Conservation (phyloP, 2,797 vertebrate genomes). For the Enteromius thamalakanensis region DNA sequence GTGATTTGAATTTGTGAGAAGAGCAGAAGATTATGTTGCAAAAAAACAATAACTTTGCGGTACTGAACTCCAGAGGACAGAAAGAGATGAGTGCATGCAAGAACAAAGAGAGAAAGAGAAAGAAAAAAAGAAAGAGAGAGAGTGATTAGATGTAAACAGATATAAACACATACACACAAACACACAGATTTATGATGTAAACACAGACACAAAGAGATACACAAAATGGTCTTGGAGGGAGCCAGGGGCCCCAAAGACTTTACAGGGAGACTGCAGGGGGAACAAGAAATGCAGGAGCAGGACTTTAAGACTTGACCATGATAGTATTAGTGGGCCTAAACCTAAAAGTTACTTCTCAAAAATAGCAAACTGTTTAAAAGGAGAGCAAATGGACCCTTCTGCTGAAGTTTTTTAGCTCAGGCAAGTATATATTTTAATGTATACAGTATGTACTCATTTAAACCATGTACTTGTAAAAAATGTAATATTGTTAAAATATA, state of each 20-base stretch:
- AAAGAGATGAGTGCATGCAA: slow-evolving; percentile 25
- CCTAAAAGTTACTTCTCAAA: too few species aligned
- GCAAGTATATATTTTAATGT: not conserved
- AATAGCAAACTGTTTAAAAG: not conserved
- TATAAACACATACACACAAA: slow-evolving; percentile 54
- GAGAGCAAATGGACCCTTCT: not conserved
- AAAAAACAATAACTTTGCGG: slow-evolving; percentile 13
- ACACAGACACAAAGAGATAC: slow-evolving; percentile 44
- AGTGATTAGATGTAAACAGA: slow-evolving; percentile 55
- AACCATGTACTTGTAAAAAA: not conserved
- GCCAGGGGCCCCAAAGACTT: slow-evolving; percentile 20
- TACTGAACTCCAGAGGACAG: slow-evolving; percentile 32
- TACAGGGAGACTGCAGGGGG: not conserved
- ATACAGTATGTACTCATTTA: too few species aligned
- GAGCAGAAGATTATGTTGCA: slow-evolving; percentile 1
- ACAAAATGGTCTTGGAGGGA: slow-evolving; percentile 4
- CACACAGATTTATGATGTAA: slow-evolving; percentile 53
- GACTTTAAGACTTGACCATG: slow-evolving; percentile 1
- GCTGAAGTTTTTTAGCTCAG: not conserved
- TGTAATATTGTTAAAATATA: not conserved
- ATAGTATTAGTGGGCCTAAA: not conserved
- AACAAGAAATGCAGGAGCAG: not conserved
- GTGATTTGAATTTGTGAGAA: slow-evolving; percentile 19
- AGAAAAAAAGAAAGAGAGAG: slow-evolving; percentile 15
- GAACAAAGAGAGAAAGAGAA: slow-evolving; percentile 23